Conservation (phyloP, 1,140 invertebrate genomes). For the Lepidurus couesii region DNA sequence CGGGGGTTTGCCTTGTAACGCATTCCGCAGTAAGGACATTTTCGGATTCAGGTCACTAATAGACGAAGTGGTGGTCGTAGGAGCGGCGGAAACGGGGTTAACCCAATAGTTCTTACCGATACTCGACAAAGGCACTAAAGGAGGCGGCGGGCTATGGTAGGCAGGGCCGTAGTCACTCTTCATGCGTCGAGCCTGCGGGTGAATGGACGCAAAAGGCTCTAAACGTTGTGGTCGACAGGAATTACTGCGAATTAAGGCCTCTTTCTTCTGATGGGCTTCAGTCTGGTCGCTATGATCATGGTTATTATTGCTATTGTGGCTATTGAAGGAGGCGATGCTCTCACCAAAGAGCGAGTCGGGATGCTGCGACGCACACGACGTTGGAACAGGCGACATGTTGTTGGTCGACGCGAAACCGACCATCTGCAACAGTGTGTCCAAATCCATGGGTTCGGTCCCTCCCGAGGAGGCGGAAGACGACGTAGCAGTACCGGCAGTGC, state of each 20-base stretch:
- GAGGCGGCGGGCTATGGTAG: not conserved
- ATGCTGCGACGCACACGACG: not conserved
- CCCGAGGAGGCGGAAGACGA: not conserved
- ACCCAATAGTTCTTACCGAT: not conserved
- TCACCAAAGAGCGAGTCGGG: not conserved
- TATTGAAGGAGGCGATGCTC: not conserved
- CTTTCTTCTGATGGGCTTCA: not conserved
- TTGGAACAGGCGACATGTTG: conserved; percentile 21
- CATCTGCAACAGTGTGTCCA: conserved; percentile 29
- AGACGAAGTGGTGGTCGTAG: not conserved
- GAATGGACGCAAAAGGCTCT: not conserved
- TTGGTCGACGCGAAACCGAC: conserved; percentile 13
- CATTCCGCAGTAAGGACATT: conserved; percentile 63
- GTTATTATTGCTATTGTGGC: not conserved
- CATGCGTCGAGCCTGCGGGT: conserved; percentile 3
- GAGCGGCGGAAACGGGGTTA: not conserved
- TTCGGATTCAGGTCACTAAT: not conserved
- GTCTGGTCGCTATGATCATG: conserved; percentile 7
- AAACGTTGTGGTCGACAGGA: not conserved
- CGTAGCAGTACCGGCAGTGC: conserved; percentile 10
- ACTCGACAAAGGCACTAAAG: not conserved
- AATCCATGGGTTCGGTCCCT: conserved; percentile 30
- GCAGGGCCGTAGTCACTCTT: not conserved
- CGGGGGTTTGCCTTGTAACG: conserved; percentile 59
- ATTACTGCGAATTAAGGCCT: not conserved